A percentile compares a stretch with the other conserved stretches of the same genome.
These are phyloP conservation scores for Leistus spinibarbis DNA, from an alignment of 2,888 invertebrate species.

Conservation along the genomic window DNA sequence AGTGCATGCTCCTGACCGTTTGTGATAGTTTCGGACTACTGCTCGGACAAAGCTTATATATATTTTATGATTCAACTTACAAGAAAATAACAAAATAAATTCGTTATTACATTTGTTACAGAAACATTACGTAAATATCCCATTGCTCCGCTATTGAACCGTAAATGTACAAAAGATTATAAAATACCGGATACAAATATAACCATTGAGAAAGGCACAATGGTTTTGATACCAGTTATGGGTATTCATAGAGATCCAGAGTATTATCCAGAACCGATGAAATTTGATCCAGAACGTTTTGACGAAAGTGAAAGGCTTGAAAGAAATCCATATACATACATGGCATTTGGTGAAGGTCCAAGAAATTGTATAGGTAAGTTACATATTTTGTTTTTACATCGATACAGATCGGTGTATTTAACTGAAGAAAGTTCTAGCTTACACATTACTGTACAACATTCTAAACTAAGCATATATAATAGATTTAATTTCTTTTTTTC, in stretches of 20 bases:
- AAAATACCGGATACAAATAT: conserved; percentile 49
- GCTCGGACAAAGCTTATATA: no score
- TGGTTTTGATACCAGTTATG: conserved; percentile 49
- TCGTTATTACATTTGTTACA: conserved; percentile 43
- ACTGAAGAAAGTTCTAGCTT: no score
- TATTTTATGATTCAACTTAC: no score
- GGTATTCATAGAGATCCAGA: conserved; percentile 46
- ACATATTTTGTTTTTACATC: background rate
- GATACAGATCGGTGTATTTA: no score
- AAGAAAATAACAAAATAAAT: no score
- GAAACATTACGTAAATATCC: conserved; percentile 55
- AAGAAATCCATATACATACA: conserved; percentile 43
- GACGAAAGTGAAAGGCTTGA: conserved; percentile 43
- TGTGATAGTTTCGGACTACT: no score
- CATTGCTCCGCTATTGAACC: conserved; percentile 45
- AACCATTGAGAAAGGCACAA: conserved; percentile 51
- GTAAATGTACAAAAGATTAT: conserved; percentile 47
- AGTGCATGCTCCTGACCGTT: no score
- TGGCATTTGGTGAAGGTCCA: conserved; percentile 55
- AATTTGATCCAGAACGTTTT: conserved; percentile 47
- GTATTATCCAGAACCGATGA: conserved; percentile 46
- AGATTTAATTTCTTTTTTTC: no score
- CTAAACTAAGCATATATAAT: no score
- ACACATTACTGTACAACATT: no score
- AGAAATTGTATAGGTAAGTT: conserved; percentile 52